Evolutionary conservation across 2,888 invertebrate genomes (phyloP).

Genomic region (Glaucopsyche alexis): DNA sequence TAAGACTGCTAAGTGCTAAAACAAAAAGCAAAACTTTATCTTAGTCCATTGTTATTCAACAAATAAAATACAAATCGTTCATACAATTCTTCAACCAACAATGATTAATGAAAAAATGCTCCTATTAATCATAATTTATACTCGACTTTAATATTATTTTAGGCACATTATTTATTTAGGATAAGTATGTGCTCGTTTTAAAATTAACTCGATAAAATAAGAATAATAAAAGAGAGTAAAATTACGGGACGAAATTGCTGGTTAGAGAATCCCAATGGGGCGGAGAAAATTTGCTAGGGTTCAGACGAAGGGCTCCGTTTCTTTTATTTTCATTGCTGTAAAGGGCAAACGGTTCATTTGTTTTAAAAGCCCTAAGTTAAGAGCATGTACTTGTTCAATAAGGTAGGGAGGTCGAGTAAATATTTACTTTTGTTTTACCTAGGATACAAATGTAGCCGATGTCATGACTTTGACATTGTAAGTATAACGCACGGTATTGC

Average conservation of each 20-base stretch:
- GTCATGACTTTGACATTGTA: too few relatives aligned
- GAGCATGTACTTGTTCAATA: not conserved
- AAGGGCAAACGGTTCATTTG: constrained; percentile 10
- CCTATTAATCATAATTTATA: not conserved
- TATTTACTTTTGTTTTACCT: not conserved
- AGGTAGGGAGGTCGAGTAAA: not conserved
- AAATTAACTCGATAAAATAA: constrained; percentile 11
- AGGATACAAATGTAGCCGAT: not conserved
- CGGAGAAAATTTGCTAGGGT: not conserved
- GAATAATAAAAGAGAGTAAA: constrained; percentile 5
- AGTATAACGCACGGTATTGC: too few relatives aligned
- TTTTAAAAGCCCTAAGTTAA: not conserved
- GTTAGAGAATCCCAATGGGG: not conserved
- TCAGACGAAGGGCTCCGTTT: not conserved
- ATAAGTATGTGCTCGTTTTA: constrained; percentile 1
- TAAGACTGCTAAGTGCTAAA: not conserved
- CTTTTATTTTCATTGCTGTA: constrained; percentile 9
- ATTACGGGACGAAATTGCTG: not conserved
- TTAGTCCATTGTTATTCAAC: not conserved
- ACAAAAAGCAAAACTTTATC: constrained; percentile 5
- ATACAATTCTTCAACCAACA: not conserved
- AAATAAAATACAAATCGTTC: not conserved
- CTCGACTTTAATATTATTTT: not conserved
- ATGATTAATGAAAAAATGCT: not conserved
- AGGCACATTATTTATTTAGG: constrained; percentile 16